Conservation (phyloP, 2,888 invertebrate species). For the Helicoverpa assulta region DNA sequence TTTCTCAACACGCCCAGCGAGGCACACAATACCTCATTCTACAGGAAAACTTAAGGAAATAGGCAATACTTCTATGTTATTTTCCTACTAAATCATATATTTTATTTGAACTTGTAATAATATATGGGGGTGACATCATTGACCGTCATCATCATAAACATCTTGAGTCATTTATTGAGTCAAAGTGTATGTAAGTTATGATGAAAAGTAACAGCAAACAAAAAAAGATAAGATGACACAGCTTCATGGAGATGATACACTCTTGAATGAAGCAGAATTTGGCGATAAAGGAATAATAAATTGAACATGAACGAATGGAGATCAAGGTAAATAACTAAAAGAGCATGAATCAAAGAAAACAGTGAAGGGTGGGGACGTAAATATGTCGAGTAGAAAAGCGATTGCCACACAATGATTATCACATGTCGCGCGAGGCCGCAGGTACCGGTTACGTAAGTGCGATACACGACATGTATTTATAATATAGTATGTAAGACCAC, state of each 20-base stretch:
- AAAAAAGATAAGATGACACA: conserved; percentile 32
- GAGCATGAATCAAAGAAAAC: conserved; percentile 20
- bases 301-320: background rate
- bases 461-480: conserved; percentile 65
- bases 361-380: conserved; percentile 49
- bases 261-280: background rate
- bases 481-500: conserved; percentile 51
- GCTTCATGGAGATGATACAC: conserved; percentile 11
- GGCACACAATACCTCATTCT: conserved; percentile 23
- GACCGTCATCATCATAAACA: conserved; percentile 47
- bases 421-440: conserved; percentile 70
- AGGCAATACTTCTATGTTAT: conserved; percentile 10
- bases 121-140: conserved; percentile 51
- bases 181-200: conserved; percentile 31
- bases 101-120: conserved; percentile 32
- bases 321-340: background rate
- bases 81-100: conserved; percentile 19
- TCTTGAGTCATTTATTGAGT: conserved; percentile 53
- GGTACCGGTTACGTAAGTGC: conserved; percentile 74
- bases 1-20: conserved; percentile 5
- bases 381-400: conserved; percentile 60
- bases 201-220: conserved; percentile 37
- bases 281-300: background rate
- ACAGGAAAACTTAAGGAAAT: conserved; percentile 30
- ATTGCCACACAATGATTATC: conserved; percentile 68